Base-by-base conservation (phyloP, 2,797 vertebrate genomes). In the Ciconia nigra region DNA sequence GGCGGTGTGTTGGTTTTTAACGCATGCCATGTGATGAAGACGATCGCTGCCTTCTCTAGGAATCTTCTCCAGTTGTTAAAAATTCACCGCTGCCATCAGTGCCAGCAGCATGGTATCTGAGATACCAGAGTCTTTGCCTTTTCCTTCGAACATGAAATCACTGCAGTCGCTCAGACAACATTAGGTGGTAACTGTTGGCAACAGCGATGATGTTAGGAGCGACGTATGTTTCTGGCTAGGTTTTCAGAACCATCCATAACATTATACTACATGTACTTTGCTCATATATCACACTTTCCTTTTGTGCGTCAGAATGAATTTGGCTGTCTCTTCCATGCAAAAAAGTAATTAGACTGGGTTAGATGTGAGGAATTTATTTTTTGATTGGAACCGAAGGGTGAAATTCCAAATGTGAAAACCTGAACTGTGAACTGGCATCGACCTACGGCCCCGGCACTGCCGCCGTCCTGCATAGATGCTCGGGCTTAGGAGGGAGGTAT, bases 111-210 rank as follows among this genome's bases (percentile, higher is more conserved):
- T 62, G 88, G 73, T 47, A 46, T 84, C 63, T n/a, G 83, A 83
- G 83, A 11, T 2, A 37, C 24, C 78, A 33, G 51, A 49, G 51
- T 24, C 86, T 66, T 41, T 90, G 84, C 85, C 66, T 85, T 76
- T 72, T 17, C 87, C 89, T 95, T 69, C 74, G 78, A 93, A 42
- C 66, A 11, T 3, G 20, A 37, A 69, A 94, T 77, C 85, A 0
- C 66, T 83, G 73, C 86, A 70, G 77, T 2, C 33, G 79, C 85
- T 95, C 93, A 84, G 83, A 41, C 85, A 93, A 0, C 94, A 76
- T 87, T 87, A 94, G 88, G 93, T 97, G 90, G 94, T 94, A 92
- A 42, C 96, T 94, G 88, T 66, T 96, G 94, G 95, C 95, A 97
- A 89, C 93, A 66, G 88, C 83, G 42, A 28, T 7, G 16, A 89